phyloP scores from a whole-genome alignment of 2,113 vertebrate genomes.

The Coryphaenoides rupestris region DNA sequence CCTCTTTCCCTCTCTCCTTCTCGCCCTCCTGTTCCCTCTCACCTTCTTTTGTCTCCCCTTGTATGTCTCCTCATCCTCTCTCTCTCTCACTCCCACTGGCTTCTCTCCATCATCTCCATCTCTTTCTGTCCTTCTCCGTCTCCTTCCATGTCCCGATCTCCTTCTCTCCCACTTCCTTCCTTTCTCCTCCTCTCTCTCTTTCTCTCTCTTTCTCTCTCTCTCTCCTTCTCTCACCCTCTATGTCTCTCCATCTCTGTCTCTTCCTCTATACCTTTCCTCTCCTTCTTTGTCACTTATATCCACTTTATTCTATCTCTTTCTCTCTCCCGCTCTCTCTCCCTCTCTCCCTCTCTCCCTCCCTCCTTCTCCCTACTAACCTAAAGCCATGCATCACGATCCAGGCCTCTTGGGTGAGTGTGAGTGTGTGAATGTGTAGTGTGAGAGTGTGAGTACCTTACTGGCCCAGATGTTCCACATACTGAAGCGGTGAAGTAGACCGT shows the following conservation, averaged over 20 bases:
- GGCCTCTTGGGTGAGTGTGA: too few relatives aligned
- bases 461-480: constrained; percentile 11
- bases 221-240: not conserved
- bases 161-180: not conserved
- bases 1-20: constrained; percentile 1
- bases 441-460: not conserved
- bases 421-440: too few relatives aligned
- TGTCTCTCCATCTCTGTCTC: not conserved
- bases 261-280: not conserved
- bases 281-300: too few relatives aligned
- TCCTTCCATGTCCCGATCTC: not conserved
- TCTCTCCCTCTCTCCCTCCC: too few relatives aligned
- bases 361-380: too few relatives aligned
- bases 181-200: too few relatives aligned
- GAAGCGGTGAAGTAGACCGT: constrained; percentile 12
- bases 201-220: not conserved
- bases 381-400: too few relatives aligned
- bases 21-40: not conserved
- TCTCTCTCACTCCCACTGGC: not conserved
- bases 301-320: too few relatives aligned
- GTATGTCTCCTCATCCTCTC: constrained; percentile 1
- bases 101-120: not conserved
- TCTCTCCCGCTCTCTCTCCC: too few relatives aligned
- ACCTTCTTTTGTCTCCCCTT: not conserved
- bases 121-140: not conserved